These are phyloP conservation scores for Pipistrellus nathusii DNA, from an alignment of 2,797 vertebrate species.

Conservation along the genomic window DNA sequence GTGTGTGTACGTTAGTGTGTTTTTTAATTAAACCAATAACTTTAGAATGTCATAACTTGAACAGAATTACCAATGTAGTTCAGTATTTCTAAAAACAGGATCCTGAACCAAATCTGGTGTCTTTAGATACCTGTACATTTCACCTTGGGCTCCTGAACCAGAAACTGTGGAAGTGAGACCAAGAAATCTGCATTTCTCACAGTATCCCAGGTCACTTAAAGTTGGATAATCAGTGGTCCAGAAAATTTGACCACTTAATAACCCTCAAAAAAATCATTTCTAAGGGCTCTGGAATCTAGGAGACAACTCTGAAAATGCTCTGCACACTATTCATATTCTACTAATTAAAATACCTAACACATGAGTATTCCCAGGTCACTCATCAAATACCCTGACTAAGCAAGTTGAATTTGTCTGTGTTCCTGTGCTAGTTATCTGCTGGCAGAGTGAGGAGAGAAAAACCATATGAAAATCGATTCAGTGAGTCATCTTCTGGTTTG, in stretches of 20 bases:
- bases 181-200: neutral
- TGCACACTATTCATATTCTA: neutral
- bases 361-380: constrained; percentile 21
- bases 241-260: constrained; percentile 14
- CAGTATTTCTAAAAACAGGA: neutral
- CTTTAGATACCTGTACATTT: neutral
- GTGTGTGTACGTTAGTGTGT: neutral
- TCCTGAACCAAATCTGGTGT: neutral
- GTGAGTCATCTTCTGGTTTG: constrained; percentile 52
- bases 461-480: neutral
- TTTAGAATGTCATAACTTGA: constrained; percentile 9
- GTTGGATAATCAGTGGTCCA: neutral
- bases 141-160: neutral
- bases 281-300: neutral
- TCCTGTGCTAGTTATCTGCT: neutral
- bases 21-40: neutral
- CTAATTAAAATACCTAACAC: constrained; percentile 21
- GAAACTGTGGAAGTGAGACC: neutral
- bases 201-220: neutral
- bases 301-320: constrained; percentile 11
- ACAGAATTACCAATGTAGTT: neutral
- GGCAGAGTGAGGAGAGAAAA: neutral
- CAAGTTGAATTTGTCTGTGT: neutral
- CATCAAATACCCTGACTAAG: constrained; percentile 43
- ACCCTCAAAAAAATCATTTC: neutral